Evolutionary conservation across 2,888 invertebrate species (phyloP).

Genomic region (Pristionchus mayeri): DNA sequence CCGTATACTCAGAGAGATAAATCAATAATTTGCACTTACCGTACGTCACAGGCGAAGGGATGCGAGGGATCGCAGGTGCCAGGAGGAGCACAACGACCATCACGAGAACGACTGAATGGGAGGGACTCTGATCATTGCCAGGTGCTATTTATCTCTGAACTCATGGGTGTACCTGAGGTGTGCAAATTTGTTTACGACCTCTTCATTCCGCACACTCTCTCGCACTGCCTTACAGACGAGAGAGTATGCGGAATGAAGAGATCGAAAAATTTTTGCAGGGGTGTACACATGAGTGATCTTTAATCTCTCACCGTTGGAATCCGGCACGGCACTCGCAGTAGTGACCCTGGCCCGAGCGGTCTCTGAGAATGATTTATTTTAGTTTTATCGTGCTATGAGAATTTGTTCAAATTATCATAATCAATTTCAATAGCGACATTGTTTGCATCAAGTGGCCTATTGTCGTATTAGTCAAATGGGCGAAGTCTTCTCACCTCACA

Average conservation of each 20-base stretch:
- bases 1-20: not conserved
- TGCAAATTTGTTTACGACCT: no score
- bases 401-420: no score
- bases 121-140: no score
- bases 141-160: not conserved
- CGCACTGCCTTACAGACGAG: no score
- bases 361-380: not conserved
- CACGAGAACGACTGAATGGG: conserved; percentile 42
- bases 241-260: no score
- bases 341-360: conserved; percentile 52
- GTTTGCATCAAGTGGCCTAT: no score
- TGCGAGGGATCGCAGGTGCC: conserved; percentile 73
- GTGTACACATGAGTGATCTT: conserved; percentile 11
- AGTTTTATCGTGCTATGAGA: not conserved
- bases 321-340: conserved; percentile 69
- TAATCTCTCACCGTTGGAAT: conserved; percentile 58
- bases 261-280: no score
- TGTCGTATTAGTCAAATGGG: conserved; percentile 53
- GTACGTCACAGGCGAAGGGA: conserved; percentile 68
- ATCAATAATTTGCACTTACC: not conserved
- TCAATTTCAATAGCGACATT: no score
- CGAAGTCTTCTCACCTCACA: conserved; percentile 22
- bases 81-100: conserved; percentile 42
- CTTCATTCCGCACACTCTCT: no score
- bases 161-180: no score